phyloP scores from a whole-genome alignment of 2,113 vertebrate genomes.

The Ammodytes marinus region DNA sequence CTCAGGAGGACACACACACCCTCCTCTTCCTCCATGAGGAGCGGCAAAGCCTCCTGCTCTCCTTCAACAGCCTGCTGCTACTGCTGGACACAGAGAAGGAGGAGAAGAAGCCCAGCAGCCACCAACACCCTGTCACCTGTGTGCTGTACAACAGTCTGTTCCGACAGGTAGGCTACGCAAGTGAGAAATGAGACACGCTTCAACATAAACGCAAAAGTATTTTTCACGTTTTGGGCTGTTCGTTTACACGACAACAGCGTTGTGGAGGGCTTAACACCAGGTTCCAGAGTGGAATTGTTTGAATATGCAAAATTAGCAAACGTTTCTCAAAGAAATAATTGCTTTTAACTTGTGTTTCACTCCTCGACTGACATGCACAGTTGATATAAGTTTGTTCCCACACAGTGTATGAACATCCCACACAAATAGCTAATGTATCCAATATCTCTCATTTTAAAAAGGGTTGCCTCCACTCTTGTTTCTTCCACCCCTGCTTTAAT shows the following conservation, averaged over 20 bases:
- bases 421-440: constrained; percentile 4
- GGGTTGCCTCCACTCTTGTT: not conserved
- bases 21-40: constrained; percentile 71
- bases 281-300: too few species aligned
- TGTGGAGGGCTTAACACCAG: too few species aligned
- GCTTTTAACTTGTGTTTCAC: not conserved
- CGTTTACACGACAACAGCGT: too few species aligned
- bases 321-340: not conserved
- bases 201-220: too few species aligned
- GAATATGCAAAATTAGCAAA: not conserved
- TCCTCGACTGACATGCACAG: not conserved
- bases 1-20: constrained; percentile 51
- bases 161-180: constrained; percentile 76
- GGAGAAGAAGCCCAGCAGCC: constrained; percentile 76
- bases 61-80: constrained; percentile 80
- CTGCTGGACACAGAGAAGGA: constrained; percentile 81
- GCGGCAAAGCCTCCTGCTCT: constrained; percentile 60
- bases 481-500: constrained; percentile 13
- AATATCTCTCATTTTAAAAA: constrained; percentile 10
- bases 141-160: constrained; percentile 79
- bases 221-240: too few species aligned
- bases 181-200: not conserved
- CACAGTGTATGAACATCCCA: not conserved
- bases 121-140: constrained; percentile 81
- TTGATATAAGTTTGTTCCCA: not conserved